Conservation (phyloP, 2,888 invertebrate species). For the Caenorhabditis sp. region DNA sequence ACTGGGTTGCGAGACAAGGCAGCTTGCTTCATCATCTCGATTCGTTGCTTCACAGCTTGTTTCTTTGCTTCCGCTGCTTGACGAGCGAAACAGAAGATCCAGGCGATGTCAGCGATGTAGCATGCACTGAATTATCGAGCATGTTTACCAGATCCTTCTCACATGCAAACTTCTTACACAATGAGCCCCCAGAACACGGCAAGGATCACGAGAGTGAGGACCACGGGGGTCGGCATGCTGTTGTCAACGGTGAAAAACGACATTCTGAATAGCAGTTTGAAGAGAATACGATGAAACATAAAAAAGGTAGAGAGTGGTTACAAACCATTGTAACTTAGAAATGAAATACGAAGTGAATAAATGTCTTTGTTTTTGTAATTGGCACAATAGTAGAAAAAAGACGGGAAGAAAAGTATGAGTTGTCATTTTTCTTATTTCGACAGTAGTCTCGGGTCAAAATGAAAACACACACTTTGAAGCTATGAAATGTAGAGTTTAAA, state of each 20-base stretch:
- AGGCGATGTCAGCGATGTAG: constrained; percentile 37
- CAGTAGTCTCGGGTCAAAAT: no score
- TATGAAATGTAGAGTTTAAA: no score
- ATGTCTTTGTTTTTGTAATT: neutral
- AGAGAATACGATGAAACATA: no score
- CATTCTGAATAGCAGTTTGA: constrained; percentile 9
- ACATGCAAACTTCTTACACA: constrained; percentile 26
- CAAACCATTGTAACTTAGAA: neutral
- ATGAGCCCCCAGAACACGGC: constrained; percentile 23
- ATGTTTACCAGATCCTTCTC: neutral
- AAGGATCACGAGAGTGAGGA: constrained; percentile 22
- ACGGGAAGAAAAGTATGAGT: neutral
- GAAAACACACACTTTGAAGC: no score
- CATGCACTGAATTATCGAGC: constrained; percentile 18
- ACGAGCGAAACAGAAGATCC: constrained; percentile 31
- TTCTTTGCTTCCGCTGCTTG: neutral
- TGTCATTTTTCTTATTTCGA: neutral
- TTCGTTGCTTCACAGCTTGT: neutral
- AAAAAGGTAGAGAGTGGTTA: neutral
- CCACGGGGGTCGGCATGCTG: constrained; percentile 5
- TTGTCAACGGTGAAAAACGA: neutral
- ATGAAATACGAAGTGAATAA: neutral
- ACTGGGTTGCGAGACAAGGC: constrained; percentile 8
- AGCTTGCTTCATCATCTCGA: neutral
- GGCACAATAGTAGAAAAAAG: neutral